Evolutionary conservation across 2,888 invertebrate genomes (phyloP), one percentile per base, ranked within the genome.

Genomic region (Drosophila mimica): DNA sequence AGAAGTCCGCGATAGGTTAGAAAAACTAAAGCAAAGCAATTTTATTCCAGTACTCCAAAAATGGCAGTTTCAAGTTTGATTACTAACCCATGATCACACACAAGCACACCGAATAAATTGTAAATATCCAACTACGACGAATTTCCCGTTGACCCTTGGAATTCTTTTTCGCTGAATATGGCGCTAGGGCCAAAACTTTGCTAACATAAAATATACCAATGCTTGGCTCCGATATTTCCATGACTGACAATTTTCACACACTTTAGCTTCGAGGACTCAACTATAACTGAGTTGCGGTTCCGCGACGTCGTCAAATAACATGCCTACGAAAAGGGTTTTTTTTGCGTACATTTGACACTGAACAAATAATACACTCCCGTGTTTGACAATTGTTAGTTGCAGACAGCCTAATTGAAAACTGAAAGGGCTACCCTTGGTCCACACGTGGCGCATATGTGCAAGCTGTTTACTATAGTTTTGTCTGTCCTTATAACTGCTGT

Each of bases 1-100:
- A 93, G 70, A 2, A 93, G 79, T 0, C 93, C 93, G 11, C 91
- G 85, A 78, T 93, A 93, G 28, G 93, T 93, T 11, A 93, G 77
- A 54, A 82, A 88, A 49, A 92, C 93, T 88, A 56, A 7, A 43
- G 6, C 13, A 15, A 46, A 59, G 9, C 33, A 17, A 46, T 30
- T 3, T 48, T 1, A 46, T n/a, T 63, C 25, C 4, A 9, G 1
- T 20, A 9, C 15, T 25, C 20, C 3, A 40, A 30, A 38, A 11
- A 30, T 25, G 15, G 4, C 15, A 15, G n/a, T 9, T 15, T 30
- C 0, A 8, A 11, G 33, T 11, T 34, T 3, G 2, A 6, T 3
- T 34, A 72, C 83, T 83, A 85, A 93, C 93, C 91, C 90, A 93
- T 83, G 17, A 86, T 81, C 20, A 82, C 72, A 48, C 91, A 90